Conservation (phyloP, 2,113 vertebrate genomes). For the Peromyscus leucopus region DNA sequence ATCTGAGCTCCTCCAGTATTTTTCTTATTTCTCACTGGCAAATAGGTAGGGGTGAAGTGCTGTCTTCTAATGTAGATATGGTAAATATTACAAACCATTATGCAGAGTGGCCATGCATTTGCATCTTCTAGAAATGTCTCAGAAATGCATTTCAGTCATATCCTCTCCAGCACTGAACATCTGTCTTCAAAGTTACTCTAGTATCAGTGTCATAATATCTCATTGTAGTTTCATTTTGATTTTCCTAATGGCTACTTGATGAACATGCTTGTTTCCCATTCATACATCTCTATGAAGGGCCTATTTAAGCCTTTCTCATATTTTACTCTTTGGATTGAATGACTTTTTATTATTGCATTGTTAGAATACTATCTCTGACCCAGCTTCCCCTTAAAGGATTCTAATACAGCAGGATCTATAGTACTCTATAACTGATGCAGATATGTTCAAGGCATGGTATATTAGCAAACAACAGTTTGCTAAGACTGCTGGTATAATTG, state of each 20-base stretch:
- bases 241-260: neutral
- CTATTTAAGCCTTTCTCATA: neutral
- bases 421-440: neutral
- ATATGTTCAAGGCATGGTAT: neutral
- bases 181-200: neutral
- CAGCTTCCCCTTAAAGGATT: neutral
- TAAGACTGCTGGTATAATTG: neutral
- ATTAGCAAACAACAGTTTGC: neutral
- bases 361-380: neutral
- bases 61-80: neutral
- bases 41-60: neutral
- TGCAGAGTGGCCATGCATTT: neutral
- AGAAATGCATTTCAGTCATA: neutral
- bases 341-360: neutral
- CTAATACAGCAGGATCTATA: neutral
- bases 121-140: neutral
- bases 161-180: too few relatives aligned
- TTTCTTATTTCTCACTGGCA: neutral
- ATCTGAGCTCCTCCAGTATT: neutral
- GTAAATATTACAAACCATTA: neutral
- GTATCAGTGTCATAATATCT: neutral
- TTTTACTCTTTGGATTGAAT: neutral
- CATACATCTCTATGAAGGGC: neutral
- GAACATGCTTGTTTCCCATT: neutral
- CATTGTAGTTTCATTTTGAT: neutral